Base-by-base conservation (phyloP, 1,140 invertebrate species). In the Euura lappo region DNA sequence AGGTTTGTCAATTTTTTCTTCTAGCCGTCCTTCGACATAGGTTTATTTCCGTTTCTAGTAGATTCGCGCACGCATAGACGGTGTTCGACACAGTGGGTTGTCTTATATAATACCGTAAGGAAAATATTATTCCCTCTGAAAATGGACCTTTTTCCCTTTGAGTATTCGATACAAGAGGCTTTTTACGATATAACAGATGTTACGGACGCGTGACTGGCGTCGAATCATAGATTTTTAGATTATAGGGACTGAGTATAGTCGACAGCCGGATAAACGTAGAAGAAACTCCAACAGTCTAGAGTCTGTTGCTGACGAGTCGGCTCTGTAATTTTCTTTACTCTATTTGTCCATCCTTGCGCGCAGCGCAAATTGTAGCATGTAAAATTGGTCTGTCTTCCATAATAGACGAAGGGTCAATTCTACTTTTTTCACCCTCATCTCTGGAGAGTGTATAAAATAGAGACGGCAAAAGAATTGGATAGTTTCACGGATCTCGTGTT, bases 171-270 rank as follows among this genome's bases (percentile, higher is more conserved):
- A 60, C 51, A 60, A 6, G 51, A 60, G 51, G 8, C 4, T 60
- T 60, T 60, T 60, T 60, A 60, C 51, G 51, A 60, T 60, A 60
- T 8, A 60, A 60, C 2, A 60, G 51, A 60, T 60, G 51, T 60
- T 60, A 60, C 5, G 51, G 51, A 60, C 51, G 51, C 51, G 51
- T 60, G 51, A 60, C 51, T 60, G 51, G 51, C 51, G 51, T 60
- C 13, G 51, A 60, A 60, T 60, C 51, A 60, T 60, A 60, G 51
- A 60, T 60, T 60, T 60, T n/a, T 60, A 60, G 51, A 60, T 60
- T 60, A 60, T n/a, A 60, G 6, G 51, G 51, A n/a, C 28, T 28
- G 28, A 28, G 28, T 28, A 28, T 28, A 28, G 28, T 28, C 28
- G 28, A 28, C 28, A 28, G 28, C 28, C 28, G 28, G 28, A 28